Conservation (phyloP, 2,888 invertebrate genomes). For the Calliopum simillimum region DNA sequence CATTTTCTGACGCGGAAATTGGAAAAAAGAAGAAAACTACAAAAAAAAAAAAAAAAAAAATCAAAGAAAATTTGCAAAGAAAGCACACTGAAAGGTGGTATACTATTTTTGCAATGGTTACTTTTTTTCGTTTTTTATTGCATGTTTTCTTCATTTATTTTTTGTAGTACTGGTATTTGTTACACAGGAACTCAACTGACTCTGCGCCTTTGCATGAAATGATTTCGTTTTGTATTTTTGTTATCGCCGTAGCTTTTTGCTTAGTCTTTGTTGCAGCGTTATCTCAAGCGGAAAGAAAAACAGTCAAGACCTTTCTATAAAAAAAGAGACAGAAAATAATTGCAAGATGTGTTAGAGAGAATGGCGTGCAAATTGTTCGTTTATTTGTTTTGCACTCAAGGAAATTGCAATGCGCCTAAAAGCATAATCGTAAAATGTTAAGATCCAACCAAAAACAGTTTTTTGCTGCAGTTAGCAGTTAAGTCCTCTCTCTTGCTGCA, state of each 20-base stretch:
- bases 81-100: neutral
- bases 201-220: constrained; percentile 41
- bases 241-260: neutral
- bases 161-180: neutral
- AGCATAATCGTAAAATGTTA: neutral
- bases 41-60: neutral
- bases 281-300: neutral
- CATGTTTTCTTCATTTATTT: neutral
- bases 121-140: neutral
- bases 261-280: neutral
- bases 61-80: neutral
- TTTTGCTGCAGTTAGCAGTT: no score
- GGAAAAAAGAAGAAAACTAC: no score
- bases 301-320: neutral
- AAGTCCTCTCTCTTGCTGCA: no score
- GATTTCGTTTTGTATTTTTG: constrained; percentile 32
- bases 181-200: constrained; percentile 32
- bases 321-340: neutral
- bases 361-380: constrained; percentile 7
- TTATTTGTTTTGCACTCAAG: constrained; percentile 22
- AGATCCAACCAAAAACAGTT: no score
- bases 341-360: neutral
- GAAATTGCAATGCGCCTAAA: constrained; percentile 24
- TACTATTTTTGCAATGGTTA: neutral
- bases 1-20: constrained; percentile 26